These are phyloP conservation scores for Drosophila melanica DNA, from an alignment of 1,140 invertebrate species.

Conservation along the genomic window DNA sequence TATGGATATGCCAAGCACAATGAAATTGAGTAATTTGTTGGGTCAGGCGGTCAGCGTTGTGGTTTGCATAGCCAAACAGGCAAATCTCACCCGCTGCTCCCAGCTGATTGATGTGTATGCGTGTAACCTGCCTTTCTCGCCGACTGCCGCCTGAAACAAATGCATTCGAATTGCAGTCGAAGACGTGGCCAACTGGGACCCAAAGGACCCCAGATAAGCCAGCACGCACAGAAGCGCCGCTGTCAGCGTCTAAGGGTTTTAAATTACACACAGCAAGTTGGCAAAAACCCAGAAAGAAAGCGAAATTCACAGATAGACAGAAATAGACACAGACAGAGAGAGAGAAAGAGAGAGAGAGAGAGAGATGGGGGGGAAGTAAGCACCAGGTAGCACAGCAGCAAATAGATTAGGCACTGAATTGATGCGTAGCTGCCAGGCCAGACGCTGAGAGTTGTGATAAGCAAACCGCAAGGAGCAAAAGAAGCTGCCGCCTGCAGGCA, in stretches of 20 bases:
- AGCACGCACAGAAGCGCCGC: slow-evolving; percentile 69
- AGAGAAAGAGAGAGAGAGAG: slow-evolving; percentile 19
- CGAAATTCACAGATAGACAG: slow-evolving; percentile 18
- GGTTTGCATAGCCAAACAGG: slow-evolving; percentile 80
- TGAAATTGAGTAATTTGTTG: slow-evolving; percentile 82
- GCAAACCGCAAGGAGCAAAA: slow-evolving; percentile 65
- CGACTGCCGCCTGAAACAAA: slow-evolving; percentile 42
- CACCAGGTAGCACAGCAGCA: slow-evolving; percentile 55
- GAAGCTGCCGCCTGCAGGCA: slow-evolving; percentile 55
- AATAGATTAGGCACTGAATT: slow-evolving; percentile 81
- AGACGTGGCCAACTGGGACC: slow-evolving; percentile 52
- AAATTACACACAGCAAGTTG: slow-evolving; percentile 59
- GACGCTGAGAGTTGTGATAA: slow-evolving; percentile 72
- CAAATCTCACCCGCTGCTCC: slow-evolving; percentile 32
- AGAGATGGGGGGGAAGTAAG: neutral
- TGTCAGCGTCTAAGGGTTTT: slow-evolving; percentile 71
- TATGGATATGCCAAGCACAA: slow-evolving; percentile 68
- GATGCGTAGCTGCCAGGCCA: slow-evolving; percentile 76
- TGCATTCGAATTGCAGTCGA: slow-evolving; percentile 66
- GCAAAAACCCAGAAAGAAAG: slow-evolving; percentile 16
- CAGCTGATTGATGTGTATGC: slow-evolving; percentile 65
- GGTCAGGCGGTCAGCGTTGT: slow-evolving; percentile 78
- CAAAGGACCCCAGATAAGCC: slow-evolving; percentile 57
- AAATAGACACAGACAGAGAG: slow-evolving; percentile 12
- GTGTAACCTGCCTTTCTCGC: slow-evolving; percentile 28